Conservation (phyloP, 2,113 vertebrate genomes). For the Laticauda laticaudata region DNA sequence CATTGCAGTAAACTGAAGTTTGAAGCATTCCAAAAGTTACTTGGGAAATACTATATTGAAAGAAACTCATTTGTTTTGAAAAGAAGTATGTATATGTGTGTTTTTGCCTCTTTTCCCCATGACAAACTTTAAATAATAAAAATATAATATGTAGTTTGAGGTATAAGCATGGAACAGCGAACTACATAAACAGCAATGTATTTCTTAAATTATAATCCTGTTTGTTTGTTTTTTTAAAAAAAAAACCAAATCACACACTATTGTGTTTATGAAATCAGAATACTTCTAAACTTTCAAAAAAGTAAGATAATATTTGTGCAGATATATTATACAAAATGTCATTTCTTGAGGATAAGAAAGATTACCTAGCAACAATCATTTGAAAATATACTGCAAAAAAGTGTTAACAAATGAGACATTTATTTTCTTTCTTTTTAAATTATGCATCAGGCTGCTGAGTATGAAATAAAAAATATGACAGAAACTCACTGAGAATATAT, state of each 20-base stretch:
- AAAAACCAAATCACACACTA: not conserved
- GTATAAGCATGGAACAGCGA: not conserved
- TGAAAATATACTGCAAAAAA: not conserved
- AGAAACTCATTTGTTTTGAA: not conserved
- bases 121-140: slow-evolving; percentile 23
- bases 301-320: not conserved
- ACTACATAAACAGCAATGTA: not conserved
- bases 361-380: not conserved
- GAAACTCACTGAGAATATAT: slow-evolving; percentile 10
- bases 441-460: not conserved
- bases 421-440: not conserved
- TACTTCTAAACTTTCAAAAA: not conserved
- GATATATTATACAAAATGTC: not conserved
- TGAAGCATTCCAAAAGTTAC: not conserved
- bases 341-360: not conserved
- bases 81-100: not conserved
- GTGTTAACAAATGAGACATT: not conserved
- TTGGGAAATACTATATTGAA: not conserved
- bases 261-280: not conserved
- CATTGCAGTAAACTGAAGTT: not conserved
- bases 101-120: not conserved
- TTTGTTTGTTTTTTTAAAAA: not conserved
- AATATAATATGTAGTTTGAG: not conserved
- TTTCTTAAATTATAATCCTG: not conserved
- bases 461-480: not conserved